Base-by-base conservation (phyloP, 2,797 vertebrate species). In the Ctenopoma kingsleyae region DNA sequence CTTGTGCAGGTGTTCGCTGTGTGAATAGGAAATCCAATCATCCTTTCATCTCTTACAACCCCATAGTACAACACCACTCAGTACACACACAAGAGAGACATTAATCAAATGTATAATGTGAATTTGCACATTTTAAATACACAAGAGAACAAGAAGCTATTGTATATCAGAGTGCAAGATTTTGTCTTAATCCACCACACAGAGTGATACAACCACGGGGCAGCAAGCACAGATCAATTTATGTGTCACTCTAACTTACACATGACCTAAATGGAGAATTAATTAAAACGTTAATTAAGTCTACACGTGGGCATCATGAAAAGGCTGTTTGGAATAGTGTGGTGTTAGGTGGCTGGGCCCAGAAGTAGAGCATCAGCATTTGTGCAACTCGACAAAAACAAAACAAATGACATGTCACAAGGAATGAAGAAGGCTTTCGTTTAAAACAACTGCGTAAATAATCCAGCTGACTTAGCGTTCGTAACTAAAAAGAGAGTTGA, bases 341-440 rank as follows among this genome's bases (percentile, higher is more conserved):
- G 59, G 62, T 22, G 44, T 59, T 53, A 48, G 79, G 48, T 55
- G 62, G 68, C 61, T 58, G 70, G 48, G 66, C 62, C 58, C 64
- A 73, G 78, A 91, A 90, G 74, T 71, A 76, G 78, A 86, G 87
- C 80, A 88, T 87, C 89, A 90, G 93, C 90, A 81, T 82, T 89
- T 92, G 80, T 87, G 83, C 73, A 76, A 65, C 59, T 71, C 82
- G 72, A 82, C 65, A 78, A 80, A 91, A 90, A 86, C 80, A 87
- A 92, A 93, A 92, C 88, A 92, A 92, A 92, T 85, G 80, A 85
- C 59, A 54, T 91, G 87, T 90, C 89, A 91, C 80, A 80, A 81
- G 59, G 67, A 92, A 93, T 91, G 78, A 91, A 87, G 68, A 69
- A 74, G 72, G 74, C 86, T 82, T 87, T 91, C 76, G 52, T 81